These are phyloP conservation scores for Anthonomus grandis DNA, from an alignment of 1,140 invertebrate genomes.

Conservation along the genomic window DNA sequence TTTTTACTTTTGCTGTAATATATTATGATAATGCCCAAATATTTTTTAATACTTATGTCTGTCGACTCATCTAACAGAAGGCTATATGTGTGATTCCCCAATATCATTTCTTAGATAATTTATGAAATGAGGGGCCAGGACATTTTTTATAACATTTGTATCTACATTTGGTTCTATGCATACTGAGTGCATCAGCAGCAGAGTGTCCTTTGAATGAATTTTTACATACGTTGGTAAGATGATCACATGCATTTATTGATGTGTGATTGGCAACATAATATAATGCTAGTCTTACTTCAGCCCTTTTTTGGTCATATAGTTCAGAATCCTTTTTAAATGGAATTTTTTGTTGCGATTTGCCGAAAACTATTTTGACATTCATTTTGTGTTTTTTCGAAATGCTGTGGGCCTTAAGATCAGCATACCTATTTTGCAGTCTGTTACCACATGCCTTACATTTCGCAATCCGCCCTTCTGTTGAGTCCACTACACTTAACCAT, in stretches of 20 bases:
- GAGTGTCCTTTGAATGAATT: constrained; percentile 2
- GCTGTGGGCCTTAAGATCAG: constrained; percentile 1
- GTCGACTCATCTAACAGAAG: constrained; percentile 49
- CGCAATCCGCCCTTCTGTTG: not conserved
- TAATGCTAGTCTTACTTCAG: not conserved
- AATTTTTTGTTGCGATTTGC: constrained; percentile 2
- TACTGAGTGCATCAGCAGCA: not conserved
- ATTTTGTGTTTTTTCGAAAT: constrained; percentile 5
- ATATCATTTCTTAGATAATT: constrained; percentile 39
- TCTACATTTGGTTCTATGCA: constrained; percentile 43
- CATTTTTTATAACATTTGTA: constrained; percentile 43
- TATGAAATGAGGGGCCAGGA: constrained; percentile 41
- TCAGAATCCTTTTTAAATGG: too few species aligned
- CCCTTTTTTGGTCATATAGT: not conserved
- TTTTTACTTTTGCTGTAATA: constrained; percentile 40
- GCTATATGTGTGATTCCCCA: constrained; percentile 41
- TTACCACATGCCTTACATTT: constrained; percentile 6
- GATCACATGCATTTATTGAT: not conserved
- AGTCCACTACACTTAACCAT: not conserved
- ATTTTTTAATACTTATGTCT: constrained; percentile 43
- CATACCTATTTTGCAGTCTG: constrained; percentile 1
- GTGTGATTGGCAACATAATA: constrained; percentile 6
- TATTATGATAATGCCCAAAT: constrained; percentile 43
- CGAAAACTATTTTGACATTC: constrained; percentile 6
- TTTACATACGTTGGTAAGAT: constrained; percentile 5